phyloP scores from a whole-genome alignment of 2,797 vertebrate genomes.

The Mus minutoides region DNA sequence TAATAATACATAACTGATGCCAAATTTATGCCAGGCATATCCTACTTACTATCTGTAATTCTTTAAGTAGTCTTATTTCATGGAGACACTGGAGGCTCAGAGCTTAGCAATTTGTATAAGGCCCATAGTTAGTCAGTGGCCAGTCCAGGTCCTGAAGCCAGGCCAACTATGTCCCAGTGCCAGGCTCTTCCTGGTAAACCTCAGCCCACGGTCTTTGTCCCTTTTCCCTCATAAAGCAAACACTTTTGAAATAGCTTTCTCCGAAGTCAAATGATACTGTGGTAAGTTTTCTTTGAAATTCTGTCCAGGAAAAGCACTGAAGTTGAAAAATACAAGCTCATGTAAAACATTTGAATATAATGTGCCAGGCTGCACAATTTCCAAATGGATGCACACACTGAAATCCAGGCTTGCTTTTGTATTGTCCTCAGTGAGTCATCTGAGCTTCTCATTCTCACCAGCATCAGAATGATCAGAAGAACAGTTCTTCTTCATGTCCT shows the following conservation, averaged over 20 bases:
- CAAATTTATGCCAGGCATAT: neutral
- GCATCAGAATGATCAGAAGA: neutral
- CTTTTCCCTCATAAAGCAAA: slow-evolving; percentile 1
- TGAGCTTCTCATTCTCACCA: neutral
- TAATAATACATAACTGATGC: neutral
- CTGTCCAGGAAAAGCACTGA: neutral
- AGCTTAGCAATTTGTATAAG: neutral
- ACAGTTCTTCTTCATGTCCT: neutral
- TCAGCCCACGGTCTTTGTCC: neutral
- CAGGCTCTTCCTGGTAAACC: slow-evolving; percentile 9
- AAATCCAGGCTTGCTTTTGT: slow-evolving; percentile 10
- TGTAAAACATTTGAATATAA: slow-evolving; percentile 9
- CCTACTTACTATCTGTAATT: neutral
- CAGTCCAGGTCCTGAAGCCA: neutral
- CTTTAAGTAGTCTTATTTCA: slow-evolving; percentile 4
- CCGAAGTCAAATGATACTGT: neutral
- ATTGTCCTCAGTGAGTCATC: neutral
- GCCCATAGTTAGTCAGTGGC: neutral
- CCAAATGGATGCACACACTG: neutral
- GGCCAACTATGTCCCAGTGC: neutral
- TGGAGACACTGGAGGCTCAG: neutral
- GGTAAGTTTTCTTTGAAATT: slow-evolving; percentile 50
- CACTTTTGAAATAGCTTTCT: slow-evolving; percentile 13
- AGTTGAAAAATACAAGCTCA: neutral
- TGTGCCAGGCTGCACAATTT: neutral